Conservation (phyloP, 2,113 vertebrate species). For the Eulacestoma nigropectus region DNA sequence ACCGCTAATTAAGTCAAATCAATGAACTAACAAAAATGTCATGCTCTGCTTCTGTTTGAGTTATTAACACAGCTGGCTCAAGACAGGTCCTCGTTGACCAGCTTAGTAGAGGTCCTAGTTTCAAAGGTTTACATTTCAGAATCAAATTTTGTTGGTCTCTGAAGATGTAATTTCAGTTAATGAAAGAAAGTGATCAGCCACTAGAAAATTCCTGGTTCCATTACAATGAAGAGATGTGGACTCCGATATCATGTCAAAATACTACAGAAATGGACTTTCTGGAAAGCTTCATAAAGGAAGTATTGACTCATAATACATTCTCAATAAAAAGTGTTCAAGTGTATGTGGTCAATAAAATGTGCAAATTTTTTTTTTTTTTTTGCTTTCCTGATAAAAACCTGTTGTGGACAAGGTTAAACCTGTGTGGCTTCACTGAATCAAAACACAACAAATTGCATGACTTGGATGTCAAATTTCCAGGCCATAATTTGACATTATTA, state of each 20-base stretch:
- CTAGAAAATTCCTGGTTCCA: background rate
- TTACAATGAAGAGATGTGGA: background rate
- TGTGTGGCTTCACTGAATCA: background rate
- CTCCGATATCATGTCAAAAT: background rate
- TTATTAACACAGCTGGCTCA: background rate
- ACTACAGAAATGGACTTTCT: background rate
- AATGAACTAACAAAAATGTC: constrained; percentile 64
- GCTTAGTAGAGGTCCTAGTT: background rate
- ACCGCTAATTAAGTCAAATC: constrained; percentile 65
- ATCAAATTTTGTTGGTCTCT: background rate
- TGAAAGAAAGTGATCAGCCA: background rate
- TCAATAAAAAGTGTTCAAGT: constrained; percentile 1
- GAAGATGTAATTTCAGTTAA: background rate
- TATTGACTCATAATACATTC: background rate
- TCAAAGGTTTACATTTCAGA: background rate
- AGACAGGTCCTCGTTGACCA: background rate
- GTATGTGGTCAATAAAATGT: background rate
- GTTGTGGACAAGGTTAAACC: background rate
- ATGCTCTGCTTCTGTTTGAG: background rate
- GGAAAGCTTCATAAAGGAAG: background rate
- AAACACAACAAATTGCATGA: background rate
- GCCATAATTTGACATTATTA: background rate
- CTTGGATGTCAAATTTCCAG: background rate
- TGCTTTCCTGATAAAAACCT: background rate
- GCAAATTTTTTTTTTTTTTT: background rate